These are phyloP conservation scores for Copsychus sechellarum DNA, from an alignment of 2,113 vertebrate species.

Conservation along the genomic window DNA sequence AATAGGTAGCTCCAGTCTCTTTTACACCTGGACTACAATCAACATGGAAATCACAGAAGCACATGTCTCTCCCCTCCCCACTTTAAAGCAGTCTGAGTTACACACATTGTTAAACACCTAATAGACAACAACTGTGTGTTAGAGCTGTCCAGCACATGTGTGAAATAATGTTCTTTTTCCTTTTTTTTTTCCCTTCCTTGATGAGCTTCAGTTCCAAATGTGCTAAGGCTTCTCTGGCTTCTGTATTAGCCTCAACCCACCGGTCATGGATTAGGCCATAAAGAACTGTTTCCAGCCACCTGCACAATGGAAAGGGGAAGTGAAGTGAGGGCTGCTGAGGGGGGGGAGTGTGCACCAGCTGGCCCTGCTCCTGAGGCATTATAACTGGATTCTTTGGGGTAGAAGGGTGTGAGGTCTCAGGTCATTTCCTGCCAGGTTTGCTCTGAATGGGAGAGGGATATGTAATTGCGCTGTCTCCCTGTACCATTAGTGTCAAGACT, in stretches of 20 bases:
- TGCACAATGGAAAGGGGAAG: slow-evolving; percentile 68
- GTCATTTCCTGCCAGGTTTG: slow-evolving; percentile 77
- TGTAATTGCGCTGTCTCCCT: slow-evolving; percentile 72
- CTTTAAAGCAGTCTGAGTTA: slow-evolving; percentile 69
- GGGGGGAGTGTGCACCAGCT: slow-evolving; percentile 62
- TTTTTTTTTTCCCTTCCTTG: not conserved
- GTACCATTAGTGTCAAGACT: slow-evolving; percentile 82
- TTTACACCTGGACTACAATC: slow-evolving; percentile 75
- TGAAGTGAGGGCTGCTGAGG: not conserved
- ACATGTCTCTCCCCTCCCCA: slow-evolving; percentile 40
- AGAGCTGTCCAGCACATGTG: slow-evolving; percentile 17
- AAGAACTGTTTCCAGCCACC: slow-evolving; percentile 70
- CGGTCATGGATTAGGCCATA: slow-evolving; percentile 48
- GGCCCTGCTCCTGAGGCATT: slow-evolving; percentile 70
- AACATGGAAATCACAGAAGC: slow-evolving; percentile 72
- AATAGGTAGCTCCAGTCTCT: slow-evolving; percentile 73
- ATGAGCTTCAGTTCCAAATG: slow-evolving; percentile 14
- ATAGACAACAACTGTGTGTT: slow-evolving; percentile 62
- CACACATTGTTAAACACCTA: slow-evolving; percentile 76
- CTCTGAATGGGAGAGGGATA: slow-evolving; percentile 46
- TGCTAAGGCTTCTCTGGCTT: slow-evolving; percentile 15
- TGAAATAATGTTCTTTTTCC: not conserved
- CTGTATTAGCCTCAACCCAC: slow-evolving; percentile 32
- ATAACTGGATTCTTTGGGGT: slow-evolving; percentile 62
- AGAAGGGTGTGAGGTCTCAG: slow-evolving; percentile 72